Percentiles rank a stretch among this genome's conserved stretches.
Conservation (phyloP, 2,113 vertebrate species). For the Struthio camelus region DNA sequence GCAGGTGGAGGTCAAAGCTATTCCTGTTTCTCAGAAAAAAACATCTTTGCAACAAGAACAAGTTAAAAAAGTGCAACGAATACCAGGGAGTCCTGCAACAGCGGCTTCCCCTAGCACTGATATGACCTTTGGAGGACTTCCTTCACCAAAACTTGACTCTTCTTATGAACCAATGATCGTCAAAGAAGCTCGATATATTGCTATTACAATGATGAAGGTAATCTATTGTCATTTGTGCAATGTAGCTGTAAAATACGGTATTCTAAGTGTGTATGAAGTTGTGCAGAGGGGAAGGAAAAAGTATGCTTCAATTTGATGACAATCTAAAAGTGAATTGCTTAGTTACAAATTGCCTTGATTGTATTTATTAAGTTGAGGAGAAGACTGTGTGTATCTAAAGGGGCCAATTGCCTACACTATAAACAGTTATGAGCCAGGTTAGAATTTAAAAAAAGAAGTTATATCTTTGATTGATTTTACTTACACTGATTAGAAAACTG, state of each 20-base stretch:
- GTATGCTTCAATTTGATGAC: neutral
- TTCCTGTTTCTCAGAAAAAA: constrained; percentile 98
- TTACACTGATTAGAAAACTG: neutral
- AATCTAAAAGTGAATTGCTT: neutral
- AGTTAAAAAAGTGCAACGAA: constrained; percentile 86
- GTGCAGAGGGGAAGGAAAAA: neutral
- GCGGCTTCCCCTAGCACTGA: constrained; percentile 80
- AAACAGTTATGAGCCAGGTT: neutral
- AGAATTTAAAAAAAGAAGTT: neutral
- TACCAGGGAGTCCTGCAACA: constrained; percentile 85
- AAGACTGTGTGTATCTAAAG: neutral
- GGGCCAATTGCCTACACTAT: neutral
- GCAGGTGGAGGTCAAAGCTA: constrained; percentile 98
- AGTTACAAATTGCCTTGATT: neutral
- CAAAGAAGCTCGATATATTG: constrained; percentile 97
- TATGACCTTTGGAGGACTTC: constrained; percentile 94
- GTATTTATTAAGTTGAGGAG: neutral
- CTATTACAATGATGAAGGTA: constrained; percentile 99
- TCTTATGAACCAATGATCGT: constrained; percentile 99
- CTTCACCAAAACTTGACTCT: constrained; percentile 93
- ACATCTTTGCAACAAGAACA: constrained; percentile 90
- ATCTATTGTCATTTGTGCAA: neutral
- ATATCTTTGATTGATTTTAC: neutral
- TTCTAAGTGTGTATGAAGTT: neutral
- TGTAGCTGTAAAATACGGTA: neutral